Evolutionary conservation across 2,797 vertebrate species (phyloP), one percentile per base, ranked within the genome.

Genomic region (Neosilurus mollespiculum): DNA sequence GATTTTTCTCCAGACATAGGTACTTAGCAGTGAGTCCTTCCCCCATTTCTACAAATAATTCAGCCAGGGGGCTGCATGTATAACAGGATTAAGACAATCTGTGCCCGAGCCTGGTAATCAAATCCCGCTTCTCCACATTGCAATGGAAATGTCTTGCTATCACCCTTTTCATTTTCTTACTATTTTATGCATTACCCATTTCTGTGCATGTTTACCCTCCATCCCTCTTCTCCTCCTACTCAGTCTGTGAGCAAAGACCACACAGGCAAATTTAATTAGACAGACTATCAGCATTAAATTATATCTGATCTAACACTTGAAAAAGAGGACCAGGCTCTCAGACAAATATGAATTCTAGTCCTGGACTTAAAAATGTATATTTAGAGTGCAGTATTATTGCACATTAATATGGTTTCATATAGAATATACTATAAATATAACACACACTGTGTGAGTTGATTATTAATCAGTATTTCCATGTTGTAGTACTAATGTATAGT

Each of bases 11-110:
- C 66, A 75, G 37, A 81, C 75, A 76, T 83, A 61, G 90, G 81
- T 88, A 85, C 85, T 87, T 87, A 77, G 34, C 24, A 37, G 69
- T 61, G 75, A 84, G 77, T 79, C 61, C 54, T 72, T 77, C 11
- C 71, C 76, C 61, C 43, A 30, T 73, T 76, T 87, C 81, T 84
- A 37, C 62, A 77, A 59, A 79, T 86, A 34, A 84, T 70, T 71
- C 73, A 71, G 86, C 86, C 53, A 12, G 64, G 61, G 77, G 88
- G 83, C 83, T 83, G 83, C 86, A 72, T 87, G 88, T 90, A 84
- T 89, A 90, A 93, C 90, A 82, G 87, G 88, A 92, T 92, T 92
- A 92, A 87, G 85, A 89, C 86, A 89, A 89, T 92, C 87, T 89
- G 80, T 86, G 66, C 73, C 85, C 83, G 85, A 89, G 88, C 84